These are phyloP conservation scores for Dendronephthya gigantea DNA, from an alignment of 64 coral and sea anemone genomes.

Conservation along the genomic window DNA sequence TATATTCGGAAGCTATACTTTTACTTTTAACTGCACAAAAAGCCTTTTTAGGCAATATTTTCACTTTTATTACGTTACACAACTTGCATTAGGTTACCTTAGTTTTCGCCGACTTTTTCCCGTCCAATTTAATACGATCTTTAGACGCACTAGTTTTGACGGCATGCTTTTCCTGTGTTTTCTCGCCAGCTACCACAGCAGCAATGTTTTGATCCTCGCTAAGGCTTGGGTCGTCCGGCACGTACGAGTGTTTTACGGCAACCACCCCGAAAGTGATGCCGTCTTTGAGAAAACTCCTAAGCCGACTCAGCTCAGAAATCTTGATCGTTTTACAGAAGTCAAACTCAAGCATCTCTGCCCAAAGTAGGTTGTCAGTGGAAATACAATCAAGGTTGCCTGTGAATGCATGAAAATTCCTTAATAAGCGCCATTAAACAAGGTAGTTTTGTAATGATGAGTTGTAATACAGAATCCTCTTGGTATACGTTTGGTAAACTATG, in stretches of 20 bases:
- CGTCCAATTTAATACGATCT: neutral
- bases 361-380: slow-evolving; percentile 43
- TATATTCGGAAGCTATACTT: too few relatives aligned
- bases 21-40: too few relatives aligned
- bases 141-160: neutral
- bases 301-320: slow-evolving; percentile 33
- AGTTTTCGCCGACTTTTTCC: neutral
- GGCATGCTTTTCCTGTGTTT: neutral
- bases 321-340: slow-evolving; percentile 59
- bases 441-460: too few relatives aligned
- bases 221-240: slow-evolving; percentile 72
- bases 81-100: neutral
- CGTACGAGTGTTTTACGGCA: slow-evolving; percentile 78
- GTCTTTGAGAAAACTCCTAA: slow-evolving; percentile 61
- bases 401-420: too few relatives aligned
- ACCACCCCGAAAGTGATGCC: slow-evolving; percentile 65
- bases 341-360: slow-evolving; percentile 66
- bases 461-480: neutral
- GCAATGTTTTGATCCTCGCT: slow-evolving; percentile 14
- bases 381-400: neutral
- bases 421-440: too few relatives aligned
- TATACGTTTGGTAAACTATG: neutral
- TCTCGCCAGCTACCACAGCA: slow-evolving; percentile 18
- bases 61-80: too few relatives aligned
- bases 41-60: too few relatives aligned